Conservation (phyloP, 2,888 invertebrate genomes). For the Embidobia sp. region DNA sequence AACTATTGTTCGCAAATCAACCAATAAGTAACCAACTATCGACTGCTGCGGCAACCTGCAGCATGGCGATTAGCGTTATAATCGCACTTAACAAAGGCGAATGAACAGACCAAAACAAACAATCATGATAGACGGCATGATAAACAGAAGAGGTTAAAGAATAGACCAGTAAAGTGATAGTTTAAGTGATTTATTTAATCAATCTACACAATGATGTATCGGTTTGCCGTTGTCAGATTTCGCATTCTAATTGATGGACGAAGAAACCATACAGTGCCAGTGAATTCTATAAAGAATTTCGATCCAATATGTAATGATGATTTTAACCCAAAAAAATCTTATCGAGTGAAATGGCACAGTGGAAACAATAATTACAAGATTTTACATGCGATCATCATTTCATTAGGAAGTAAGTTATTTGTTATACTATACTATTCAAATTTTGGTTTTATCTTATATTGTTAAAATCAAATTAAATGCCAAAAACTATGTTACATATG, state of each 20-base stretch:
- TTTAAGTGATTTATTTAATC: no score
- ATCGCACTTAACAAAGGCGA: not conserved
- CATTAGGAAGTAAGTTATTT: slow-evolving; percentile 3
- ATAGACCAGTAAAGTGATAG: no score
- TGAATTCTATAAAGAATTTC: not conserved
- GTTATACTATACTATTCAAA: not conserved
- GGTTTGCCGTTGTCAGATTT: not conserved
- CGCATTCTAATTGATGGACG: not conserved
- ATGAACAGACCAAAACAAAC: not conserved
- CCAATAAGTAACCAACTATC: no score
- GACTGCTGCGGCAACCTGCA: not conserved
- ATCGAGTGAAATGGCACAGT: not conserved
- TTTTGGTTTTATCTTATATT: no score
- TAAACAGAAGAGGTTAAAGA: no score
- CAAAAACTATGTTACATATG: no score
- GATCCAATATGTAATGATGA: not conserved
- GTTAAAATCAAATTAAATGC: no score
- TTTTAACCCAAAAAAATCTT: not conserved
- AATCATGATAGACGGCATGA: no score
- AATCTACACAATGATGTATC: no score
- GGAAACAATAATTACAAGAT: not conserved
- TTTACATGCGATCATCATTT: not conserved
- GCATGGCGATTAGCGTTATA: no score
- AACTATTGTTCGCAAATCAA: no score
- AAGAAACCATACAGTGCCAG: not conserved